Evolutionary conservation across 2,888 invertebrate genomes (phyloP).

Genomic region (Uloborus plumipes): DNA sequence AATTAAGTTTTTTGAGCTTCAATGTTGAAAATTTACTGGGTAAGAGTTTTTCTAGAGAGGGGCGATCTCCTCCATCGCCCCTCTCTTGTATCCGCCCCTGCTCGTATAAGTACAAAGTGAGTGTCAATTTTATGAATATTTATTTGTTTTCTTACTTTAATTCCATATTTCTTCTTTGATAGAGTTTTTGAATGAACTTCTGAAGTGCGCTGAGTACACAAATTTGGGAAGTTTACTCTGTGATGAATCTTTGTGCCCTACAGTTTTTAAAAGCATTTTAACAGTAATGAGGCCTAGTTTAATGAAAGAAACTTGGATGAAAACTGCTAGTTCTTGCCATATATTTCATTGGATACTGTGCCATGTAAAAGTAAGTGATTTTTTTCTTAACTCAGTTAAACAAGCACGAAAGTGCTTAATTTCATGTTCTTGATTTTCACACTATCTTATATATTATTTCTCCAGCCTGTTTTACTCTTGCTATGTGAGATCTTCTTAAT

Average conservation of each 20-base stretch:
- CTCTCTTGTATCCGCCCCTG: too few relatives aligned
- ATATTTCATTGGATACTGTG: conserved; percentile 29
- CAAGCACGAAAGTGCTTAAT: too few relatives aligned
- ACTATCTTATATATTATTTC: too few relatives aligned
- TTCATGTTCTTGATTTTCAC: too few relatives aligned
- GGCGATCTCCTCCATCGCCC: too few relatives aligned
- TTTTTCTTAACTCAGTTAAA: too few relatives aligned
- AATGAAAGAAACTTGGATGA: conserved; percentile 50
- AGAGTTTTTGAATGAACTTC: conserved; percentile 31
- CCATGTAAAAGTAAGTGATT: conserved; percentile 33
- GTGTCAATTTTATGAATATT: not conserved
- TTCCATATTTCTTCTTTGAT: not conserved
- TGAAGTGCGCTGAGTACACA: not conserved
- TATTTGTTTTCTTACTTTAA: not conserved
- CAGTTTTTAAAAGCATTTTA: conserved; percentile 38
- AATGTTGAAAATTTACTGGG: too few relatives aligned
- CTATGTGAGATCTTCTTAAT: too few relatives aligned
- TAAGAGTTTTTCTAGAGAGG: too few relatives aligned
- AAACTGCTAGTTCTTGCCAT: conserved; percentile 39
- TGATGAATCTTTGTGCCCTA: conserved; percentile 42
- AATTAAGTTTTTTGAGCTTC: too few relatives aligned
- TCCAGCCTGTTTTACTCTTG: too few relatives aligned
- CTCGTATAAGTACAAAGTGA: too few relatives aligned
- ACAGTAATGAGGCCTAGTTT: conserved; percentile 36
- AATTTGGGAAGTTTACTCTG: conserved; percentile 21